Conservation (phyloP, 2,888 invertebrate genomes). For the Sabellastarte sp. region DNA sequence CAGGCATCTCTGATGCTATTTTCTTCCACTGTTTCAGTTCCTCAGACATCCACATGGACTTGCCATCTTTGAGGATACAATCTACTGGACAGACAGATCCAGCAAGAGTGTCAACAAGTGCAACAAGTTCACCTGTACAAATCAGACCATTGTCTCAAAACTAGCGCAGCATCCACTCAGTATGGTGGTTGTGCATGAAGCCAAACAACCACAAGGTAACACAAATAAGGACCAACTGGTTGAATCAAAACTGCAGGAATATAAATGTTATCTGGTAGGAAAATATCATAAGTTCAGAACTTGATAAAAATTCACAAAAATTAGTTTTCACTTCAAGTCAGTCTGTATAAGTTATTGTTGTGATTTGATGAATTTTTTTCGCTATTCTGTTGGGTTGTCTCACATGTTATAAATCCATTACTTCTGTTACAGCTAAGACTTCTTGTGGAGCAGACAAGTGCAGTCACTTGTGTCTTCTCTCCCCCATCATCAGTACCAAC, state of each 20-base stretch:
- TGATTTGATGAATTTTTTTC: too few species aligned
- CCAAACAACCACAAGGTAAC: conserved; percentile 91
- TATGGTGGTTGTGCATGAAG: conserved; percentile 92
- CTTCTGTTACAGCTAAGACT: too few species aligned
- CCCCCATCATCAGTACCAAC: conserved; percentile 68
- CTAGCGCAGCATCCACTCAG: conserved; percentile 88
- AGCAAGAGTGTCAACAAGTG: conserved; percentile 63
- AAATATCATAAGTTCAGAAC: too few species aligned
- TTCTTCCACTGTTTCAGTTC: conserved; percentile 79
- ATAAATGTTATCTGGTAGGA: too few species aligned
- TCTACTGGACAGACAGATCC: conserved; percentile 77
- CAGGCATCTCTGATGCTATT: too few species aligned
- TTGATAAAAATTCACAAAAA: too few species aligned
- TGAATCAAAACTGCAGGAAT: too few species aligned
- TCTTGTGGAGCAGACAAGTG: conserved; percentile 72
- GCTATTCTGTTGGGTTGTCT: too few species aligned
- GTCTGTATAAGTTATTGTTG: too few species aligned
- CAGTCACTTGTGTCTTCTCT: conserved; percentile 87
- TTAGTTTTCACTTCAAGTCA: too few species aligned
- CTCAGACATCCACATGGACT: conserved; percentile 85
- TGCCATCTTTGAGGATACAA: conserved; percentile 47
- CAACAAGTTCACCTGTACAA: conserved; percentile 84
- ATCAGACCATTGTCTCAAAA: conserved; percentile 88
- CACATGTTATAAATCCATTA: too few species aligned
- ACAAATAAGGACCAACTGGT: too few species aligned